Evolutionary conservation across 2,113 vertebrate species (phyloP), one percentile per base, ranked within the genome.

Genomic region (Tupaia tana): DNA sequence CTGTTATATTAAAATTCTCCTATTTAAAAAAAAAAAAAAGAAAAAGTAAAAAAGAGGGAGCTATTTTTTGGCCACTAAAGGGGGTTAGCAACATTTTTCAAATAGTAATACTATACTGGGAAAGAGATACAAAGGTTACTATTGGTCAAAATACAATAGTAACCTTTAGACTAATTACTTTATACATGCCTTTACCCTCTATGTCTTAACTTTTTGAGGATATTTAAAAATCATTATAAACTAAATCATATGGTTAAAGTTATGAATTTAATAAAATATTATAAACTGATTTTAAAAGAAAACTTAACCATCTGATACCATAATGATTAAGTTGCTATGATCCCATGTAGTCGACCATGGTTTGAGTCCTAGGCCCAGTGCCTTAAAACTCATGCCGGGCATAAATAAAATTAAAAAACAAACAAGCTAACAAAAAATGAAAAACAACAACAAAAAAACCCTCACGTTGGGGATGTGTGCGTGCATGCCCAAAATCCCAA

Each of bases 81-180:
- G 98, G 98, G 66, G 95, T 90, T 0, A 93, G 66, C 2, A 82
- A 31, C 13, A 91, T 61, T 84, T 89, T 93, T 52, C 85, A 89
- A 95, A 84, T 19, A 63, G 80, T 11, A 73, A 16, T 67, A 43
- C 43, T 43, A 24, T 29, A 63, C 79, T 83, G 56, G 43, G 31
- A 89, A 80, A 94, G 24, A 15, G 2, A 3, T 22, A 81, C 8
- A 58, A 92, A 97, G 98, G 99, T 99, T 99, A 99, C 97, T 98
- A 70, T 13, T 95, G 98, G 98, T 98, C 98, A 99, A 97, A 98
- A 97, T 87, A 97, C 98, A 98, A 93, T 1, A 98, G 97, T 98
- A 98, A 99, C 98, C 98, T 97, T 94, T 58, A 91, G 10, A 84
- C 92, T 92, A 78, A 70, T 95, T 96, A 89, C 63, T 81, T 95